Percentiles rank a stretch among this genome's conserved stretches.
Evolutionary conservation across 2,113 vertebrate genomes (phyloP).

Genomic region (Eolophus roseicapilla): DNA sequence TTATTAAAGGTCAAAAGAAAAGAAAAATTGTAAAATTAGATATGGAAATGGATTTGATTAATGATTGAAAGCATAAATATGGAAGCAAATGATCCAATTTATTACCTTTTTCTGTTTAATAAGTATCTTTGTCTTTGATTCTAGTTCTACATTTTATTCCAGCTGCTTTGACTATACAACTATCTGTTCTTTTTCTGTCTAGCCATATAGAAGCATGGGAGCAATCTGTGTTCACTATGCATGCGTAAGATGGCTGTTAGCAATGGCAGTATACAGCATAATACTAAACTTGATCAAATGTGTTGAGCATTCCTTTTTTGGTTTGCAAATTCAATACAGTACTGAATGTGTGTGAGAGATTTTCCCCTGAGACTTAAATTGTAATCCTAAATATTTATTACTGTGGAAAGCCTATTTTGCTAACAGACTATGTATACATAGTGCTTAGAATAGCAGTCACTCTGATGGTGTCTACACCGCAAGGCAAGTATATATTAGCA

Average conservation of each 20-base stretch:
- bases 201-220: not conserved
- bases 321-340: not conserved
- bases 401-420: not conserved
- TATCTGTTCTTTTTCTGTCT: not conserved
- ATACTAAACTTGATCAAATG: not conserved
- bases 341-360: not conserved
- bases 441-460: not conserved
- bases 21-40: constrained; percentile 70
- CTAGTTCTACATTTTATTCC: not conserved
- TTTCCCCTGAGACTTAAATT: not conserved
- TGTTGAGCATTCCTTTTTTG: not conserved
- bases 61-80: constrained; percentile 56
- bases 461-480: rapidly evolving
- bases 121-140: constrained; percentile 21
- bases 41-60: constrained; percentile 66
- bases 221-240: not conserved
- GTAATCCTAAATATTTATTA: not conserved
- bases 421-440: not conserved
- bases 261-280: rapidly evolving
- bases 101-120: constrained; percentile 53
- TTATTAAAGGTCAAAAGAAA: constrained; percentile 70
- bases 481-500: rapidly evolving
- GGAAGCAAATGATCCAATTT: constrained; percentile 52
- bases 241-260: not conserved
- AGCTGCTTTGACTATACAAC: not conserved